Conservation (phyloP, 2,888 invertebrate genomes). For the Podabrus alpinus region DNA sequence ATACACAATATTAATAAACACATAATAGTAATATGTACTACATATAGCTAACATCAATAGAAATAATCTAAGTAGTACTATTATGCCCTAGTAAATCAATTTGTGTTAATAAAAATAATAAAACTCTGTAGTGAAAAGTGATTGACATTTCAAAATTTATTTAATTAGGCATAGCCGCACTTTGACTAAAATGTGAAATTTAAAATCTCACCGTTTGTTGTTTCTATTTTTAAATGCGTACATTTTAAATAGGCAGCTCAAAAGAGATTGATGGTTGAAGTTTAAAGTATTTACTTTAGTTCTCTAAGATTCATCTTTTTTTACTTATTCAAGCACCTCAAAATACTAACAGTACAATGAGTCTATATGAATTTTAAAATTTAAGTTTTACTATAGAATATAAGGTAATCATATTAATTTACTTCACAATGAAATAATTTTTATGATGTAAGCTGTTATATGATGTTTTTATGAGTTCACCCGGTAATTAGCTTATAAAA, state of each 20-base stretch:
- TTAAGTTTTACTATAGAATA: too few species aligned
- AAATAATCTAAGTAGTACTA: background rate
- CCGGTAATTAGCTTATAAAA: too few species aligned
- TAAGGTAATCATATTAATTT: too few species aligned
- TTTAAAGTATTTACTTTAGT: background rate
- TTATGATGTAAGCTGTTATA: too few species aligned
- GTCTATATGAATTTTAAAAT: too few species aligned
- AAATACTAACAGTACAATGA: too few species aligned
- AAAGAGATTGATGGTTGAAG: background rate
- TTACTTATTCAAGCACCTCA: background rate
- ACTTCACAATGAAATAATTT: too few species aligned
- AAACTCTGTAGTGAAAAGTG: background rate
- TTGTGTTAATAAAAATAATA: background rate
- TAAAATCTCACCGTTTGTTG: background rate
- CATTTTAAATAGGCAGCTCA: background rate
- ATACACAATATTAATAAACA: too few species aligned
- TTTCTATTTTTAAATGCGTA: background rate
- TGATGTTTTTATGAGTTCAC: too few species aligned
- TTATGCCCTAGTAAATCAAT: background rate
- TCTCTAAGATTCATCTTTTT: background rate
- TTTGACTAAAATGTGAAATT: too few species aligned
- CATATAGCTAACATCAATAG: too few species aligned
- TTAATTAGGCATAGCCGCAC: background rate
- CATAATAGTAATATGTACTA: too few species aligned
- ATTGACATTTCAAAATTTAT: background rate